These are phyloP conservation scores for Bruchidius siliquastri DNA, from an alignment of 2,888 invertebrate species.

Conservation along the genomic window DNA sequence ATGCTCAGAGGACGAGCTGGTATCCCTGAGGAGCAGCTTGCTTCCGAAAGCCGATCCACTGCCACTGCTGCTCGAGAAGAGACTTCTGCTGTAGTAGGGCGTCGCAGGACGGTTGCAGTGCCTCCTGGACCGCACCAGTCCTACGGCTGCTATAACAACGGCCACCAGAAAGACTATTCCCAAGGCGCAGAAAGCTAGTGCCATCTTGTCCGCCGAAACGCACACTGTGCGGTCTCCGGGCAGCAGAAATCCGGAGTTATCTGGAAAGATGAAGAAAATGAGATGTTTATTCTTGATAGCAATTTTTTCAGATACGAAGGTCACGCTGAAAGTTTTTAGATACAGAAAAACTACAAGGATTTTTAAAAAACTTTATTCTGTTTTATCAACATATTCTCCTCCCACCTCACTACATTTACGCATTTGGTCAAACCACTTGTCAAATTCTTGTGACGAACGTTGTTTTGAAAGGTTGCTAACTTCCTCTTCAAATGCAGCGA, in stretches of 20 bases:
- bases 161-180: slow-evolving; percentile 69
- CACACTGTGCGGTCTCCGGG: slow-evolving; percentile 64
- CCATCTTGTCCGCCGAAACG: slow-evolving; percentile 72
- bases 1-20: slow-evolving; percentile 50
- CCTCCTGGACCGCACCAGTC: slow-evolving; percentile 59
- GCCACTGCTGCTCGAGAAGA: slow-evolving; percentile 56
- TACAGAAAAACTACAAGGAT: too few relatives aligned
- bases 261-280: slow-evolving; percentile 26
- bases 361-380: too few relatives aligned
- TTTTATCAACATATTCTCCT: too few relatives aligned
- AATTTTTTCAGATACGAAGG: too few relatives aligned
- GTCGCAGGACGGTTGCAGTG: slow-evolving; percentile 37
- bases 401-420: too few relatives aligned
- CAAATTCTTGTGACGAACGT: too few relatives aligned
- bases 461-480: too few relatives aligned
- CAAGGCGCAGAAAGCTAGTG: slow-evolving; percentile 67
- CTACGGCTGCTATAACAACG: slow-evolving; percentile 64
- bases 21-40: slow-evolving; percentile 57
- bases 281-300: too few relatives aligned
- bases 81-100: slow-evolving; percentile 59
- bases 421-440: too few relatives aligned
- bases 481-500: too few relatives aligned
- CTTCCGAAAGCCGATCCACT: slow-evolving; percentile 59
- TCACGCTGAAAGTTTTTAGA: too few relatives aligned
- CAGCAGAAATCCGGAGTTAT: slow-evolving; percentile 32